Evolutionary conservation across 2,797 vertebrate genomes (phyloP), one percentile per base, ranked within the genome.

Genomic region (Trematomus bernacchii): DNA sequence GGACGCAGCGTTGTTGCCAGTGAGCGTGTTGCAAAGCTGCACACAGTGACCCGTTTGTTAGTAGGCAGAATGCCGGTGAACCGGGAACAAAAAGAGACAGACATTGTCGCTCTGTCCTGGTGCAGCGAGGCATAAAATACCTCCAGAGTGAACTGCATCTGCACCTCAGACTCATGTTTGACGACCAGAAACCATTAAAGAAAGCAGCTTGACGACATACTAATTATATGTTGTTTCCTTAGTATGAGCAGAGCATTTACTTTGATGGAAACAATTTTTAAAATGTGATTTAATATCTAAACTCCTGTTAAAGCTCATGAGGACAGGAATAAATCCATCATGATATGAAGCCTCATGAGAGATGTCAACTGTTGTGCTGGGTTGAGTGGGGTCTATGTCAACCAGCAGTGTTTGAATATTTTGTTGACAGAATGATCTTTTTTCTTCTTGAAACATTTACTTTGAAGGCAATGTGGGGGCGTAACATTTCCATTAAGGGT

Each of bases 81-180:
- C 69, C 83, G 55, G 82, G 86, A 86, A 92, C 89, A 93, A 92
- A 92, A 86, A 72, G 76, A 77, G 67, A 68, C 74, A 82, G 88
- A 92, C 89, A 91, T 91, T 87, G 88, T 90, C 15, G 63, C 90
- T 88, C 89, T 93, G 92, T 95, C 82, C 83, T 50, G 83, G 92
- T 91, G 90, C 91, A 93, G 77, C 42, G 82, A 90, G 82, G 91
- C 91, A 73, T 90, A 84, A 91, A 90, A 92, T 85, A 86, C 77
- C 82, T 77, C 76, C 76, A 77, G 71, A 74, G 62, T 65, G 67
- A 87, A 69, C 66, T 65, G 78, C 71, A 66, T 86, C 76, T 77
- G 86, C 82, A 87, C 84, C 82, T 86, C 73, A 63, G 62, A 73
- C 55, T 79, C 50, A 37, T 42, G 67, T 59, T 66, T 58, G 78